Conservation (phyloP, 30 jellyfish, hydroid and myxozoan species). For the Clytia hemisphaerica region DNA sequence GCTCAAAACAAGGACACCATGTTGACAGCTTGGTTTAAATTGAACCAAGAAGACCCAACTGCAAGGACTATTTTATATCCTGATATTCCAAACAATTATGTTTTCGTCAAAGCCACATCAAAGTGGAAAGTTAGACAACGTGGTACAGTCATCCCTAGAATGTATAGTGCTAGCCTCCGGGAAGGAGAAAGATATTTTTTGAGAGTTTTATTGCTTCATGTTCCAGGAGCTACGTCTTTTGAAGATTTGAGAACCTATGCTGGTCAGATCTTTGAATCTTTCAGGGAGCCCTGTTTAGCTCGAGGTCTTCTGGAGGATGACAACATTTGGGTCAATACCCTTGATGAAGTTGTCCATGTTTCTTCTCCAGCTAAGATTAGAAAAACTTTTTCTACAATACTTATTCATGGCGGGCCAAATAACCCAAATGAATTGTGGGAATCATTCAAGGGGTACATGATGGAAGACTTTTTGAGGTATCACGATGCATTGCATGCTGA, state of each 20-base stretch:
- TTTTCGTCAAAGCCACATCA: background rate
- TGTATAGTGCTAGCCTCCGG: slow-evolving; percentile 40
- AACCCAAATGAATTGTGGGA: no score
- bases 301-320: slow-evolving; percentile 48
- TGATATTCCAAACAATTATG: slow-evolving; percentile 38
- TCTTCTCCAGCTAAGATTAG: no score
- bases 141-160: slow-evolving; percentile 32
- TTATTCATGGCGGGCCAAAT: no score
- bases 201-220: slow-evolving; percentile 22
- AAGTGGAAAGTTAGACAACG: slow-evolving; percentile 19
- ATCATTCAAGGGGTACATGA: no score
- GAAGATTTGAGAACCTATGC: slow-evolving; percentile 41
- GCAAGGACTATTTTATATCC: slow-evolving; percentile 30
- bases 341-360: no score
- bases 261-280: slow-evolving; percentile 40
- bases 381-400: no score
- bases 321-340: slow-evolving; percentile 25
- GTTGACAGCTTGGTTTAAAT: slow-evolving; percentile 44
- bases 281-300: slow-evolving; percentile 53
- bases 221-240: slow-evolving; percentile 62
- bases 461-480: no score
- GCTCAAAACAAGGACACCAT: slow-evolving; percentile 7
- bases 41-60: slow-evolving; percentile 22
- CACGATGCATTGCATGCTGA: no score
- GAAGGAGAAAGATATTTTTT: slow-evolving; percentile 38